Conservation (phyloP, 2,888 invertebrate genomes). For the Pecten maximus region DNA sequence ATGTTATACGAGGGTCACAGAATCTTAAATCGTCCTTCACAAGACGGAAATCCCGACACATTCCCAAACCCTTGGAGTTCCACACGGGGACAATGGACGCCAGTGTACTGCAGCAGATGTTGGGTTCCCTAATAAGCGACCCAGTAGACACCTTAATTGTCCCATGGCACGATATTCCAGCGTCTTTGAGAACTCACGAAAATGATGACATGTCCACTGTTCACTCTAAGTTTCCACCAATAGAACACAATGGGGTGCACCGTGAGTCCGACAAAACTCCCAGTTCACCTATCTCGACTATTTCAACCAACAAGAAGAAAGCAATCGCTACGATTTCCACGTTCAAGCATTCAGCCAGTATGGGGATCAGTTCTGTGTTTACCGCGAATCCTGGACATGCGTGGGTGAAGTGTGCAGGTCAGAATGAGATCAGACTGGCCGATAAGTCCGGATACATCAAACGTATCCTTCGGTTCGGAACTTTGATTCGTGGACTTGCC, state of each 20-base stretch:
- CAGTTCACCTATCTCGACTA: neutral
- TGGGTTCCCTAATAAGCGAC: neutral
- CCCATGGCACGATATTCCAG: neutral
- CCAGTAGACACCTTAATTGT: neutral
- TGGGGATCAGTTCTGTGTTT: neutral
- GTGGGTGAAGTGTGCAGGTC: neutral
- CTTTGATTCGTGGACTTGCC: conserved; percentile 23
- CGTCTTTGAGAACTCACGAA: neutral
- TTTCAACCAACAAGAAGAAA: neutral
- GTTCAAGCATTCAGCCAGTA: conserved; percentile 11
- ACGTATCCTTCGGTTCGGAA: neutral
- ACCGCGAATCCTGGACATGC: neutral
- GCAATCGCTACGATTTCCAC: neutral
- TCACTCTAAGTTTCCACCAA: neutral
- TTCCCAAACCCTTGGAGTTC: neutral
- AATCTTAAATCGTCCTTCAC: neutral
- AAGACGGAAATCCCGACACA: neutral
- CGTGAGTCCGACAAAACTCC: neutral
- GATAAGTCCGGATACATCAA: neutral
- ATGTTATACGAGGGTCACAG: neutral
- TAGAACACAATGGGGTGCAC: neutral
- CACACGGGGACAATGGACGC: neutral
- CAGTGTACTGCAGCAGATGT: neutral
- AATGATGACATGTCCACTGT: conserved; percentile 9
- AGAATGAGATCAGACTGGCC: neutral